phyloP scores from a whole-genome alignment of 1,140 invertebrate species.

The Hetaerina americana region DNA sequence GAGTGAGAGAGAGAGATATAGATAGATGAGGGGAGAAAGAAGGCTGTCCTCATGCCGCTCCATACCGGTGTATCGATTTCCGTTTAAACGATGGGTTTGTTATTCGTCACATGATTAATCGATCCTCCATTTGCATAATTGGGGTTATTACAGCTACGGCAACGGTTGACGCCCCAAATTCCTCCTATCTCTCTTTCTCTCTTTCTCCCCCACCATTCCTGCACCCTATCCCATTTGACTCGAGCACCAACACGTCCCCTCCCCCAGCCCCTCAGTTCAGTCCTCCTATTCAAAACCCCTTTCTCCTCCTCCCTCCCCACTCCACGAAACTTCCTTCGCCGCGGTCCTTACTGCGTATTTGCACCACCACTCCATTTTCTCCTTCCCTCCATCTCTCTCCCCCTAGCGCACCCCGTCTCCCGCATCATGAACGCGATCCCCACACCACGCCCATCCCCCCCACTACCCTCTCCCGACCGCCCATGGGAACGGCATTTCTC shows the following conservation, averaged over 20 bases:
- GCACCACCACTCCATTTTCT: too few relatives aligned
- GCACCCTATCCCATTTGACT: too few relatives aligned
- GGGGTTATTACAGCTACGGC: background rate
- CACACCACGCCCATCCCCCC: too few relatives aligned
- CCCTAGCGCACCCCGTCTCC: too few relatives aligned
- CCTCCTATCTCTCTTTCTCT: background rate
- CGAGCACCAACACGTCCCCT: too few relatives aligned
- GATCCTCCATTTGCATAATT: background rate
- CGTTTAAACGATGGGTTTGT: background rate
- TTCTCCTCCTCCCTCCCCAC: background rate
- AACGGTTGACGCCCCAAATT: background rate
- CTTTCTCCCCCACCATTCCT: too few relatives aligned
- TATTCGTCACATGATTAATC: background rate
- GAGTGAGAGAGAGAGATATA: background rate
- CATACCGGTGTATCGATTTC: background rate
- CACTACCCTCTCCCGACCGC: too few relatives aligned
- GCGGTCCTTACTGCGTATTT: background rate
- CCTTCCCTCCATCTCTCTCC: background rate
- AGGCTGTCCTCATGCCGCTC: background rate
- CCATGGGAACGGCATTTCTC: too few relatives aligned
- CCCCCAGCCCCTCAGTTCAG: too few relatives aligned
- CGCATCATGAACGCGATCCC: too few relatives aligned
- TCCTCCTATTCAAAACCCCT: too few relatives aligned
- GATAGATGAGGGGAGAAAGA: background rate
- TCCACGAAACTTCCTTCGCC: background rate